phyloP scores from a whole-genome alignment of 1,140 invertebrate species.

The Zaprionus capensis region DNA sequence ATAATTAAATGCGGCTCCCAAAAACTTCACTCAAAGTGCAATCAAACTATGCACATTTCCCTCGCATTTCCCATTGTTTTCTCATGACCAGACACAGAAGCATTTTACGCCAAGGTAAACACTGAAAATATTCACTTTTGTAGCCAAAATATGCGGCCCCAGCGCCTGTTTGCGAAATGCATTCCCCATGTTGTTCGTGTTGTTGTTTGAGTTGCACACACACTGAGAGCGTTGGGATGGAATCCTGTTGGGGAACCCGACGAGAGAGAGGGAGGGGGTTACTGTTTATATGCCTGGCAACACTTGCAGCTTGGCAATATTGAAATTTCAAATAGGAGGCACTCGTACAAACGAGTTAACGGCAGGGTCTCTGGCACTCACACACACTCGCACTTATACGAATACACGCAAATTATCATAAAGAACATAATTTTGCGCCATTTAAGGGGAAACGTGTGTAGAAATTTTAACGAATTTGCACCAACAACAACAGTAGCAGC shows the following conservation, averaged over 20 bases:
- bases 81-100: slow-evolving; percentile 3
- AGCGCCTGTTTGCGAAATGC: slow-evolving; percentile 12
- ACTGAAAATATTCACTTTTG: slow-evolving; percentile 53
- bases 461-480: slow-evolving; percentile 54
- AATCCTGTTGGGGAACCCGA: not conserved
- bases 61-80: slow-evolving; percentile 24
- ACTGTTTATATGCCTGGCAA: slow-evolving; percentile 26
- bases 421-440: slow-evolving; percentile 73
- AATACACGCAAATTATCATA: slow-evolving; percentile 70
- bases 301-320: slow-evolving; percentile 49
- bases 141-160: slow-evolving; percentile 48
- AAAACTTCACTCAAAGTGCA: slow-evolving; percentile 28
- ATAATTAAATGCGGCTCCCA: slow-evolving; percentile 24
- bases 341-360: slow-evolving; percentile 42
- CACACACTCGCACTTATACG: slow-evolving; percentile 28
- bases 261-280: not conserved
- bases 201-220: slow-evolving; percentile 4
- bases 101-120: slow-evolving; percentile 51
- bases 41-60: slow-evolving; percentile 8
- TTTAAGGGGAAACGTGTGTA: slow-evolving; percentile 56
- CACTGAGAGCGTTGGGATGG: not conserved
- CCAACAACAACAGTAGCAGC: slow-evolving; percentile 8
- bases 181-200: not conserved
- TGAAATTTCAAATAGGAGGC: slow-evolving; percentile 48
- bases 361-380: slow-evolving; percentile 7